Conservation (phyloP, 1,140 invertebrate species). For the Berghia stephanieae region DNA sequence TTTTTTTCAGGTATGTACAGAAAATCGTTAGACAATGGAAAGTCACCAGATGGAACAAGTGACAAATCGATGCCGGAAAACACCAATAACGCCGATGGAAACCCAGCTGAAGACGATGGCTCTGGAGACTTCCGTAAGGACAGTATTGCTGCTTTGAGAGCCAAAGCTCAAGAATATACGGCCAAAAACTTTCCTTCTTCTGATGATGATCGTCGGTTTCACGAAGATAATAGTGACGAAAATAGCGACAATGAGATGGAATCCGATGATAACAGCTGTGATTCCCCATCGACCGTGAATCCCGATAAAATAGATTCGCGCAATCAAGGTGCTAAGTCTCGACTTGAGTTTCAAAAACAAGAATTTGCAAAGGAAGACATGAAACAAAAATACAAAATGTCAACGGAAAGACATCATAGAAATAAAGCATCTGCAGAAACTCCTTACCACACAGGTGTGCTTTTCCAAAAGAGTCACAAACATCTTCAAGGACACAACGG, state of each 20-base stretch:
- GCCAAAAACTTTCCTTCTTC: conserved; percentile 67
- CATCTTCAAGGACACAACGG: too few relatives aligned
- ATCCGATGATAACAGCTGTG: conserved; percentile 20
- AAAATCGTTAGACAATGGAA: conserved; percentile 96
- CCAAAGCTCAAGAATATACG: conserved; percentile 93
- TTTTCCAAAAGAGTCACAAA: too few relatives aligned
- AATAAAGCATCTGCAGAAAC: too few relatives aligned
- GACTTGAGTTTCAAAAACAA: too few relatives aligned
- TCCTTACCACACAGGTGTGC: too few relatives aligned
- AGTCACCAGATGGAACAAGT: conserved; percentile 79
- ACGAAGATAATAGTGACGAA: conserved; percentile 17
- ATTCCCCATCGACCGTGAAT: not conserved
- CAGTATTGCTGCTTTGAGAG: conserved; percentile 88
- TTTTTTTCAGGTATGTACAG: conserved; percentile 94
- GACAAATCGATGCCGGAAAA: not conserved
- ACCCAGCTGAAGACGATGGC: not conserved
- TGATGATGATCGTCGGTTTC: not conserved
- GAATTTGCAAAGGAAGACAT: too few relatives aligned
- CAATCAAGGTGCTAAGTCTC: too few relatives aligned
- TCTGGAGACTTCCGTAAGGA: conserved; percentile 65
- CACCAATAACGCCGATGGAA: not conserved
- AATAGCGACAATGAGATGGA: conserved; percentile 5
- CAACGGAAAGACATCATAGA: too few relatives aligned
- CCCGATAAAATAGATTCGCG: too few relatives aligned
- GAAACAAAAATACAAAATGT: too few relatives aligned